These are phyloP conservation scores for Theristicus caerulescens DNA, from an alignment of 2,113 vertebrate genomes.

Conservation along the genomic window DNA sequence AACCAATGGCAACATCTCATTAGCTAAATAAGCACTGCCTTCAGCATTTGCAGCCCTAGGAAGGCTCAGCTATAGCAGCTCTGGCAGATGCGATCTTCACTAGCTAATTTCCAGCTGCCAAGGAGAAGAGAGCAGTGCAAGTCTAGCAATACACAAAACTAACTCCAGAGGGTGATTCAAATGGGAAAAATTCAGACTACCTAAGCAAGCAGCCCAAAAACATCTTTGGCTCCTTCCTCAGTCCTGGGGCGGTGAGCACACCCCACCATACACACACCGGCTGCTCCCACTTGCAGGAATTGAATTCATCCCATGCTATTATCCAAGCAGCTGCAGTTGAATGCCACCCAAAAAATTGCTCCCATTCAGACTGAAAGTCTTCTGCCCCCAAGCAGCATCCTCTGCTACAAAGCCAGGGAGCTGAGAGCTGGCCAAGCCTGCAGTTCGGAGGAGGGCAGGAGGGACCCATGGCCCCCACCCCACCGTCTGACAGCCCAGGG, in stretches of 20 bases:
- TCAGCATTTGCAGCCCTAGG: neutral
- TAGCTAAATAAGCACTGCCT: neutral
- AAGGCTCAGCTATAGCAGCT: neutral
- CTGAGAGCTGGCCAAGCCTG: neutral
- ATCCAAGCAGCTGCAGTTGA: neutral
- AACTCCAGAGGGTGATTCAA: neutral
- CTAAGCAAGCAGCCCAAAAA: neutral
- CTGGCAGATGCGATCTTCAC: neutral
- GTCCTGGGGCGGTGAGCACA: neutral
- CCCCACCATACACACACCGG: neutral
- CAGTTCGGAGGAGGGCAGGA: neutral
- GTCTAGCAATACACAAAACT: neutral
- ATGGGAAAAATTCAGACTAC: neutral
- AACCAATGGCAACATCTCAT: neutral
- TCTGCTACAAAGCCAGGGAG: neutral
- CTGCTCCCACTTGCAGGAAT: neutral
- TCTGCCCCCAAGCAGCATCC: neutral
- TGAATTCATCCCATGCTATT: neutral
- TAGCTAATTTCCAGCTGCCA: neutral
- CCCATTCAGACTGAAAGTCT: neutral
- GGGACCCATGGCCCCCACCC: accelerated
- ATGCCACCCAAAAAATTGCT: neutral
- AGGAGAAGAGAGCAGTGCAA: neutral
- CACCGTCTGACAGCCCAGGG: neutral
- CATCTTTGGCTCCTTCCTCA: neutral